These are phyloP conservation scores for Cassiopea xamachana DNA, from an alignment of 30 jellyfish, hydroid and myxozoan genomes.

Conservation along the genomic window DNA sequence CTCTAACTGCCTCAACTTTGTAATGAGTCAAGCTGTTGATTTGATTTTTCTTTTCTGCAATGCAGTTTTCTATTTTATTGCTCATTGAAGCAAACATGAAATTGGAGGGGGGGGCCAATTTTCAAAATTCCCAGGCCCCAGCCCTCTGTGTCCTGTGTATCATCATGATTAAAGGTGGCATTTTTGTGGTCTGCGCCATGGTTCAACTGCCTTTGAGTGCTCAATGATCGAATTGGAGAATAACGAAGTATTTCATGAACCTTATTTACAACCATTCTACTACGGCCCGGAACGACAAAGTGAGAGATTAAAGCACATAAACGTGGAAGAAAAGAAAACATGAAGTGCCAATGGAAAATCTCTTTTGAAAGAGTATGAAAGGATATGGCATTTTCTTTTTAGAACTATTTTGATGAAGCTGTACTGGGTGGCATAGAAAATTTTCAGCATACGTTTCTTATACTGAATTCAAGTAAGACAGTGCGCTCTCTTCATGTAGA, in stretches of 20 bases:
- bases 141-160: too few species aligned
- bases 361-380: conserved; percentile 72
- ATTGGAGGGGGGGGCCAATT: too few species aligned
- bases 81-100: too few species aligned
- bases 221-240: conserved; percentile 87
- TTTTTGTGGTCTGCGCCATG: conserved; percentile 98
- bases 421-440: conserved; percentile 49
- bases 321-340: conserved; percentile 31
- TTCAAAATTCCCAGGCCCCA: too few species aligned
- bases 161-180: conserved; percentile 67
- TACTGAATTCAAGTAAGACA: conserved; percentile 84
- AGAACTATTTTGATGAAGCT: conserved; percentile 62
- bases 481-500: conserved; percentile 75
- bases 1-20: too few species aligned
- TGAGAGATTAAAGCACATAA: conserved; percentile 60
- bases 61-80: too few species aligned
- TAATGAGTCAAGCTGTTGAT: too few species aligned
- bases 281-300: conserved; percentile 97
- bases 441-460: conserved; percentile 87
- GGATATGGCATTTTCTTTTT: conserved; percentile 88
- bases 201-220: conserved; percentile 96
- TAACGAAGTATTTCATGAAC: conserved; percentile 92
- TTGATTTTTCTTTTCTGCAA: too few species aligned
- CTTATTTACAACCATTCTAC: conserved; percentile 81
- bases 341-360: conserved; percentile 42